phyloP scores from a whole-genome alignment of 2,113 vertebrate genomes.

The Mus spicilegus region DNA sequence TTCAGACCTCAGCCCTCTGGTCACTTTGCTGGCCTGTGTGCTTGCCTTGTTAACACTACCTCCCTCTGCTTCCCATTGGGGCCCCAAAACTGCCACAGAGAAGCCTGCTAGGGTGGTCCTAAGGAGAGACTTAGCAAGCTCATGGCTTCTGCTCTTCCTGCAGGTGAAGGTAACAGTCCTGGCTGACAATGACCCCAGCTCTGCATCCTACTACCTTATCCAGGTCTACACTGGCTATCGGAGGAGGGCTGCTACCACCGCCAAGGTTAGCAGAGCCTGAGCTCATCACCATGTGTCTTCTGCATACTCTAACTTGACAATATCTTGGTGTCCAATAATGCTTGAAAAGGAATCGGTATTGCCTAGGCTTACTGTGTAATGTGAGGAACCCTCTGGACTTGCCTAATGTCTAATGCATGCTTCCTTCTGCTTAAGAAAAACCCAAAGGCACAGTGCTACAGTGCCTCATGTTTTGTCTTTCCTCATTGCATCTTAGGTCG shows the following conservation, averaged over 20 bases:
- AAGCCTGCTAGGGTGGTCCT: neutral
- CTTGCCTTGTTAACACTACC: too few relatives aligned
- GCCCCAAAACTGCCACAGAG: neutral
- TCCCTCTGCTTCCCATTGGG: neutral
- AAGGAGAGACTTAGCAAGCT: neutral
- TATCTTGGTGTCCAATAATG: fast-evolving
- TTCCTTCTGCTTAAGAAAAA: neutral
- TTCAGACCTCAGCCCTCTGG: neutral
- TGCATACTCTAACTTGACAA: neutral
- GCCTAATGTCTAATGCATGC: neutral
- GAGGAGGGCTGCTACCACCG: slow-evolving; percentile 88
- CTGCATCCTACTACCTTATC: slow-evolving; percentile 88
- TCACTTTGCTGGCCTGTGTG: neutral
- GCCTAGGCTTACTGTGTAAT: neutral
- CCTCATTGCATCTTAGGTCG: slow-evolving; percentile 83
- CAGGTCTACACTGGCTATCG: slow-evolving; percentile 89
- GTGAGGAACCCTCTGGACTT: neutral
- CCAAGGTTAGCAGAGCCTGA: slow-evolving; percentile 84
- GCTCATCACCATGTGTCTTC: neutral
- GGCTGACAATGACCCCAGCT: slow-evolving; percentile 88
- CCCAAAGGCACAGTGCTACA: neutral
- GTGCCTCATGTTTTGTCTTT: neutral
- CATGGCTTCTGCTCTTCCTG: neutral
- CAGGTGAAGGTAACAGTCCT: slow-evolving; percentile 91
- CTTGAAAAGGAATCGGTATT: neutral